Base-by-base conservation (phyloP, 1,140 invertebrate species). In the Pseudomyrmex gracilis region DNA sequence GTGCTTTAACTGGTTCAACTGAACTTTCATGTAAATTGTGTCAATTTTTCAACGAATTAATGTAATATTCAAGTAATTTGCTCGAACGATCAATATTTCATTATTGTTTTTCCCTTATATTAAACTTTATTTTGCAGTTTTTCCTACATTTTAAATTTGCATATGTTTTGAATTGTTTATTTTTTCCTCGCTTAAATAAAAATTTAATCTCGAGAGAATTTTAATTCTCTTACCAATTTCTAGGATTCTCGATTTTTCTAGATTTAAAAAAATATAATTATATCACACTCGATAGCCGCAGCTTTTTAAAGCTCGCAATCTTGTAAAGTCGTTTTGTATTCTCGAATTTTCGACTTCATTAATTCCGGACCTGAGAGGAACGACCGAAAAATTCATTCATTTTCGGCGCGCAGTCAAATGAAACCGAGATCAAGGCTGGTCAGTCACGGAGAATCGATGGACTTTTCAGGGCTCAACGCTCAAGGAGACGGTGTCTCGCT, bases 361-460 rank as follows among this genome's bases (percentile, higher is more conserved):
- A 3, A 71, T 57, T 24, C n/a, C 5, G 67, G 0, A 13, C 13
- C 13, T 13, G 24, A 1, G 4, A 4, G 15, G 55, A 7, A 71
- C 5, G 3, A 1, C 15, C 4, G 20, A 13, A n/a, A 55, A 20
- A 34, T 22, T n/a, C 34, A 12, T 53, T 34, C 7, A 34, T 7
- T 7, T 55, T 13, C 13, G n/a, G 10, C 20, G 22, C 22, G 22
- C 34, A 57, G 7, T n/a, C 51, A n/a, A 34, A 71, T 17, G 13
- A 66, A 66, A 66, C 10, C n/a, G 17, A 66, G 22, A 47, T 17
- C 2, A 24, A 12, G 13, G 43, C 43, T 47, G 43, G n/a, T 10
- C 64, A 66, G 47, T 49, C 17, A 66, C 22, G 43, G 10, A 66
- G 10, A 47, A 47, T 66, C 64, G 43, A 66, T 66, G 43, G 12